Conservation (phyloP, 1,140 invertebrate species). For the Drosophila truncata region DNA sequence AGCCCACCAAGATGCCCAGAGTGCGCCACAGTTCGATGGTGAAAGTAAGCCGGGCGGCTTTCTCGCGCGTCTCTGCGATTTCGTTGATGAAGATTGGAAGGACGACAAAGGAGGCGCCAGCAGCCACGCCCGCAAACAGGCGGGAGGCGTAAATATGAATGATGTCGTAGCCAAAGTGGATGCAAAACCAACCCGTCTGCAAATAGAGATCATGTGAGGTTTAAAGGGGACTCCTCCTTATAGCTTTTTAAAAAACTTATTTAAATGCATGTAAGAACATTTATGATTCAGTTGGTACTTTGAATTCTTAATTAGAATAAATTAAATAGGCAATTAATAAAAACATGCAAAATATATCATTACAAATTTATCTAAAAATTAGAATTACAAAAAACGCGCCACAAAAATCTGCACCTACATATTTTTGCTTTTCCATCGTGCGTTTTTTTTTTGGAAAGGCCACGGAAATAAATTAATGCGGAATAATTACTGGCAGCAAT, state of each 20-base stretch:
- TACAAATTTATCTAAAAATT: no score
- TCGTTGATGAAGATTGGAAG: constrained; percentile 87
- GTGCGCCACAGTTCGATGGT: constrained; percentile 76
- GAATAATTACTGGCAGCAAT: no score
- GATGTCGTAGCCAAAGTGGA: constrained; percentile 76
- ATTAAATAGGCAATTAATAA: neutral
- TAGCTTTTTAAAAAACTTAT: no score
- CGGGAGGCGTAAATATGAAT: constrained; percentile 84
- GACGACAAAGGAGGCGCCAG: constrained; percentile 85
- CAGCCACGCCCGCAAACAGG: constrained; percentile 85
- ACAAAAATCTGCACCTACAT: no score
- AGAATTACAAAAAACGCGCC: no score
- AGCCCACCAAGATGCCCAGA: constrained; percentile 65
- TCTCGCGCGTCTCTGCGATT: constrained; percentile 81
- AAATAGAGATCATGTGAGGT: neutral
- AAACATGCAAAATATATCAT: no score
- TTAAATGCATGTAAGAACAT: no score
- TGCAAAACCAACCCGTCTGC: constrained; percentile 72
- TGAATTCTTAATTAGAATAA: neutral
- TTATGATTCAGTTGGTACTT: no score
- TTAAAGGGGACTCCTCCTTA: neutral
- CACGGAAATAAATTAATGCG: no score
- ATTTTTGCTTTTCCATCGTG: no score
- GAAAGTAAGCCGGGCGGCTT: constrained; percentile 58
- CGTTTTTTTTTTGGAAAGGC: no score